phyloP scores from a whole-genome alignment of 2,888 invertebrate species.

The Parnassius glacialis region DNA sequence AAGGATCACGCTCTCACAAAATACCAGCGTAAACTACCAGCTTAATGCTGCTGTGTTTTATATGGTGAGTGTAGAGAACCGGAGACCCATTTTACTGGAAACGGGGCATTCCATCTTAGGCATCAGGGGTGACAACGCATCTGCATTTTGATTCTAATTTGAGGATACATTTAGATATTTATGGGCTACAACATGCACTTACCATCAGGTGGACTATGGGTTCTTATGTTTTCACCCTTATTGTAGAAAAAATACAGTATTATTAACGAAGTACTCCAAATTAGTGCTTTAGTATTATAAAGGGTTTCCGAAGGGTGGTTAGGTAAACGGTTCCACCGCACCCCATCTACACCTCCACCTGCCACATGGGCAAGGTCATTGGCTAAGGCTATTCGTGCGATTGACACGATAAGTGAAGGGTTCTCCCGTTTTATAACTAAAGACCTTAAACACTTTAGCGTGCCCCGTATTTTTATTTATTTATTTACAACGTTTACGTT shows the following conservation, averaged over 20 bases:
- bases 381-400: slow-evolving; percentile 50
- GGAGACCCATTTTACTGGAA: too few species aligned
- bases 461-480: neutral
- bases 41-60: too few species aligned
- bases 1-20: too few species aligned
- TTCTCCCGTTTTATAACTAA: neutral
- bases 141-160: too few species aligned
- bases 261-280: slow-evolving; percentile 1
- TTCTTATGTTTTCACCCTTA: too few species aligned
- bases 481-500: slow-evolving; percentile 13
- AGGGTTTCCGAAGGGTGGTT: slow-evolving; percentile 6
- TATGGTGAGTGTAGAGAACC: too few species aligned
- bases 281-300: slow-evolving; percentile 7
- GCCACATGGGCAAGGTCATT: slow-evolving; percentile 56
- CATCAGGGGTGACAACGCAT: too few species aligned
- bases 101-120: too few species aligned
- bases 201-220: too few species aligned
- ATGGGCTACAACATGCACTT: too few species aligned
- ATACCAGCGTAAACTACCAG: too few species aligned
- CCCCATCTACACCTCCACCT: neutral
- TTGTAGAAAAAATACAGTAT: neutral
- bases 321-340: neutral
- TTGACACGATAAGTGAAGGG: slow-evolving; percentile 37
- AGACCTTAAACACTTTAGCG: slow-evolving; percentile 18
- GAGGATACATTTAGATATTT: too few species aligned